A percentile compares a stretch with the other conserved stretches of the same genome.
Conservation (phyloP, 1,140 invertebrate species). For the Anoplolepis gracilipes region DNA sequence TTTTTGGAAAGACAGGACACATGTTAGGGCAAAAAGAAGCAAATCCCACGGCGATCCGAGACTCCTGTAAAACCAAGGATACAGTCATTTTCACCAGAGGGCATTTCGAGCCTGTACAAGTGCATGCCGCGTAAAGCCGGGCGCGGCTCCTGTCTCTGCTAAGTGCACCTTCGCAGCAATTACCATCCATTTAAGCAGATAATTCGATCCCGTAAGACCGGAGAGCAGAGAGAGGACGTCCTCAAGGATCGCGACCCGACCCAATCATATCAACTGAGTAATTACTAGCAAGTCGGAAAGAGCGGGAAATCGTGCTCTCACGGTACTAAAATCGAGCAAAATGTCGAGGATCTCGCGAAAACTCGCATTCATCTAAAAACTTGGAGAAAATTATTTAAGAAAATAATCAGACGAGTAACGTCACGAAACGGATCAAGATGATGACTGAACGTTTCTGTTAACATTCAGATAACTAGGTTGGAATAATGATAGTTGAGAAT, state of each 20-base stretch:
- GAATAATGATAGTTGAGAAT: not conserved
- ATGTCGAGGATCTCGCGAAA: not conserved
- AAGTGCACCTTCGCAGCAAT: slow-evolving; percentile 76
- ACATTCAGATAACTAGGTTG: not conserved
- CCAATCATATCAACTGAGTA: slow-evolving; percentile 66
- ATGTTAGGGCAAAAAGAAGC: not conserved
- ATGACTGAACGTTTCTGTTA: not conserved
- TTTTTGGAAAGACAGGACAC: not conserved
- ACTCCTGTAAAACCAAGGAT: not conserved
- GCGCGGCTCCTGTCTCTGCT: slow-evolving; percentile 55
- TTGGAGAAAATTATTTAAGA: not conserved
- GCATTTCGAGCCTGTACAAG: slow-evolving; percentile 56
- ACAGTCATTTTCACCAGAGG: not conserved
- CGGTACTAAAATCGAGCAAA: not conserved
- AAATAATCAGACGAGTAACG: not conserved
- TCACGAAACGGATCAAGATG: not conserved
- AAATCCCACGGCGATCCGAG: not conserved
- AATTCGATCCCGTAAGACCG: slow-evolving; percentile 69
- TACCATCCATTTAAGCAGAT: slow-evolving; percentile 76
- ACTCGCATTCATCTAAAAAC: not conserved
- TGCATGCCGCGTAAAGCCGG: slow-evolving; percentile 56
- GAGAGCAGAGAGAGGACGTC: slow-evolving; percentile 56
- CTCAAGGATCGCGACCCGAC: slow-evolving; percentile 56
- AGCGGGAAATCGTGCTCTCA: not conserved
- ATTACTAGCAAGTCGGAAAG: slow-evolving; percentile 44